Base-by-base conservation (phyloP, 2,888 invertebrate species). In the Carcina quercana region DNA sequence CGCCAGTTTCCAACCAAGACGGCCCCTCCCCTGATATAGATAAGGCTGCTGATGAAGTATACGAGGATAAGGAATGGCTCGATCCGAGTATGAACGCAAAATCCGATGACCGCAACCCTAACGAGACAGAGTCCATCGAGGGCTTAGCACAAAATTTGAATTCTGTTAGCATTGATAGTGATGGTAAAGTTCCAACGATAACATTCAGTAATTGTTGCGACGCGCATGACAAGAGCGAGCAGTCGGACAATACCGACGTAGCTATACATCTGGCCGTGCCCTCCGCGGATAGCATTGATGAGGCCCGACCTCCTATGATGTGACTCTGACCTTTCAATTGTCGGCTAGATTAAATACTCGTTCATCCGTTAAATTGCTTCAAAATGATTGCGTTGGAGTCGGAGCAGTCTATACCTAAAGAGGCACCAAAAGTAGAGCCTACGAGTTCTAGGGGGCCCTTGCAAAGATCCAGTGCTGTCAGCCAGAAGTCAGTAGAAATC, bases 401-500 rank as follows among this genome's bases (percentile, higher is more conserved):
- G 10, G 83, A 83, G 38, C 78, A 76, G 44, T 50, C 74, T 14
- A 64, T 75, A 54, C 53, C 69, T 20, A 65, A 69, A 34, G 76
- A 79, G 37, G 61, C 73, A 39, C 63, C 74, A 13, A 78, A 73
- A 51, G 49, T 59, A 29, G 79, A 76, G 40, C 61, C 76, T 4
- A 56, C 71, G 0, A 56, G 72, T 45, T 88, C 28, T 13, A 89
- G 51, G 49, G 71, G 59, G 78, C 88, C 72, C 68, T 68, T 73
- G 75, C 88, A 89, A 71, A 37, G 86, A 59, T 67, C 83, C 70
- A 87, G 87, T 45, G 88, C 88, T 14, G 80, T 88, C 28, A 88
- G 88, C 43, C 88, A 88, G 50, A 85, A 87, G 40, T 87, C 87
- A 25, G 85, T 88, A 28, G 88, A 88, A 47, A 74, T 87, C 26